Conservation (phyloP, 2,797 vertebrate species). For the Channa striata region DNA sequence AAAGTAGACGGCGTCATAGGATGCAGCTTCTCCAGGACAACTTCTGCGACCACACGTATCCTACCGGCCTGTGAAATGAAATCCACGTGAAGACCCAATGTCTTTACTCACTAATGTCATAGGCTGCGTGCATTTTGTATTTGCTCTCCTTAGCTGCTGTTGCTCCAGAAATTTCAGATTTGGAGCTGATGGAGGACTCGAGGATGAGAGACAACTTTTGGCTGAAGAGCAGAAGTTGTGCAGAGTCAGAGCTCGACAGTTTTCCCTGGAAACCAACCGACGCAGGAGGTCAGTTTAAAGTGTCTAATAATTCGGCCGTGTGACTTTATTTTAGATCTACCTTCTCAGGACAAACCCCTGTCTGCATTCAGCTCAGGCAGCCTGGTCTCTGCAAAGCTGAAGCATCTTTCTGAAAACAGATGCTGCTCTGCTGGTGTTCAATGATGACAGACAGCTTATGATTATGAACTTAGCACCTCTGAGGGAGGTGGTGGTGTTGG, state of each 20-base stretch:
- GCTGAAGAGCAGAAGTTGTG: constrained; percentile 88
- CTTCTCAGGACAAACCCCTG: background rate
- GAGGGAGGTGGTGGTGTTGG: constrained; percentile 44
- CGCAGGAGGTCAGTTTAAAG: constrained; percentile 87
- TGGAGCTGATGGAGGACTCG: constrained; percentile 77
- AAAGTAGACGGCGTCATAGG: constrained; percentile 33
- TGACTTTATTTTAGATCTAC: too few relatives aligned
- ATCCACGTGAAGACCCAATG: background rate
- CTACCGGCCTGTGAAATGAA: constrained; percentile 44
- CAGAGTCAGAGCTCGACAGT: constrained; percentile 84
- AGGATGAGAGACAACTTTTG: constrained; percentile 85
- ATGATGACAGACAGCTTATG: constrained; percentile 14
- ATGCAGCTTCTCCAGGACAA: constrained; percentile 74
- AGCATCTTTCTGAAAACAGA: background rate
- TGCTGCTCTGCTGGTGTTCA: background rate
- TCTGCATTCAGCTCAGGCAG: background rate
- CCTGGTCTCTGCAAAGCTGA: background rate
- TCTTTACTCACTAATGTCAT: background rate
- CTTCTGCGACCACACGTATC: constrained; percentile 80
- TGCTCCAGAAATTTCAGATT: constrained; percentile 77
- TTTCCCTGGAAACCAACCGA: constrained; percentile 89
- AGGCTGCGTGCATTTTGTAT: background rate
- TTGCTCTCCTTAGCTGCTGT: constrained; percentile 79
- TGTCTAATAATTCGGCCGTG: background rate
- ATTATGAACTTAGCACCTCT: constrained; percentile 33